Percentiles rank a stretch among this genome's conserved stretches.
Evolutionary conservation across 1,140 invertebrate species (phyloP).

Genomic region (Drosophila insularis): DNA sequence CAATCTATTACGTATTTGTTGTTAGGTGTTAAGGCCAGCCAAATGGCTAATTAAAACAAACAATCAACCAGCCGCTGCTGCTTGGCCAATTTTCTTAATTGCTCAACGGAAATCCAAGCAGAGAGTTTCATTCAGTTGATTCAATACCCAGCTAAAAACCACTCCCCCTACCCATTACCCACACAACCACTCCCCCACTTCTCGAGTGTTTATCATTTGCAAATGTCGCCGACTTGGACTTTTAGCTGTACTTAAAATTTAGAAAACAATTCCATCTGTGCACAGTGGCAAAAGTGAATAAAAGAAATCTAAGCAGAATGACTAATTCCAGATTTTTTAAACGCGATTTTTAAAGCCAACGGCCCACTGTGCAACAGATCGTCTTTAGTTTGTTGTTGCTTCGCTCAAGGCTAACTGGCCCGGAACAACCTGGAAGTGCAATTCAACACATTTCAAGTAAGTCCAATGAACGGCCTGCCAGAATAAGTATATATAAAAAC

Average conservation of each 20-base stretch:
- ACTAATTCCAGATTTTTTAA: too few species aligned
- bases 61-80: slow-evolving; percentile 21
- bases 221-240: neutral
- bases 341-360: too few species aligned
- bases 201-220: neutral
- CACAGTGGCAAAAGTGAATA: too few species aligned
- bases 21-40: slow-evolving; percentile 42
- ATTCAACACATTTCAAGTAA: neutral
- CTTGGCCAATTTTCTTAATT: slow-evolving; percentile 72
- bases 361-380: too few species aligned
- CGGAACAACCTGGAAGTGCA: slow-evolving; percentile 15
- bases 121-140: slow-evolving; percentile 9
- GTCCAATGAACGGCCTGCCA: neutral
- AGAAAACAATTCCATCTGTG: slow-evolving; percentile 10
- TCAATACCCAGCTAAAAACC: neutral
- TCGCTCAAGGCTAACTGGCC: neutral
- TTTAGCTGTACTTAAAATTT: slow-evolving; percentile 20
- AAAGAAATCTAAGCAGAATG: too few species aligned
- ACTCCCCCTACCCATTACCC: neutral
- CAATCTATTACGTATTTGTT: slow-evolving; percentile 66
- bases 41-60: slow-evolving; percentile 56
- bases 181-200: too few species aligned
- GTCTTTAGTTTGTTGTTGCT: slow-evolving; percentile 10
- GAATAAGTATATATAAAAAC: slow-evolving; percentile 29
- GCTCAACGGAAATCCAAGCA: slow-evolving; percentile 38